These are phyloP conservation scores for Dryocosmus kuriphilus DNA, from an alignment of 2,888 invertebrate species.

Conservation along the genomic window DNA sequence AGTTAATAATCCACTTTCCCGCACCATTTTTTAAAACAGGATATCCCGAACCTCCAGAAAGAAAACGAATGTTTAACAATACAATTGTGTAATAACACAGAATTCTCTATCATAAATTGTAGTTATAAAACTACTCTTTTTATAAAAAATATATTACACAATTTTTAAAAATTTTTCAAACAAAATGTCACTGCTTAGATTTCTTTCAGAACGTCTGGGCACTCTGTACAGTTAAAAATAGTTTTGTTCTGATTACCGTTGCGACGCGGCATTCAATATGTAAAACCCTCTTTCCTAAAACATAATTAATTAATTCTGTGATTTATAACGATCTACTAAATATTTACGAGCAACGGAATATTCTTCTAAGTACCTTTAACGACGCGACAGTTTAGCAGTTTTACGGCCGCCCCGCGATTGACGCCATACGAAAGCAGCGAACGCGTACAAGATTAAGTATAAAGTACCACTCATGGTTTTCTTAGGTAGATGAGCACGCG, in stretches of 20 bases:
- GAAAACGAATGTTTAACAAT: too few species aligned
- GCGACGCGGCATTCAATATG: not conserved
- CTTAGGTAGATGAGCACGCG: not conserved
- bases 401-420: conserved; percentile 47
- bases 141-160: too few species aligned
- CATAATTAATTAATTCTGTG: conserved; percentile 34
- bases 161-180: too few species aligned
- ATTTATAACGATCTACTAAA: conserved; percentile 48
- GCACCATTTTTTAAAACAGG: too few species aligned
- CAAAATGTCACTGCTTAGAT: too few species aligned
- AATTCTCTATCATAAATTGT: too few species aligned
- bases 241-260: not conserved
- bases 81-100: too few species aligned
- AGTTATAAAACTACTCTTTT: too few species aligned
- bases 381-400: conserved; percentile 47
- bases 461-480: conserved; percentile 45
- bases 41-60: too few species aligned
- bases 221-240: too few species aligned
- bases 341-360: conserved; percentile 48
- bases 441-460: conserved; percentile 49
- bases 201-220: too few species aligned
- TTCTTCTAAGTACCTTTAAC: conserved; percentile 41
- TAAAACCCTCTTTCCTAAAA: not conserved
- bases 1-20: too few species aligned
- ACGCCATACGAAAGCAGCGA: conserved; percentile 53